These are phyloP conservation scores for Thereva unica DNA, from an alignment of 2,888 invertebrate species.

Conservation along the genomic window DNA sequence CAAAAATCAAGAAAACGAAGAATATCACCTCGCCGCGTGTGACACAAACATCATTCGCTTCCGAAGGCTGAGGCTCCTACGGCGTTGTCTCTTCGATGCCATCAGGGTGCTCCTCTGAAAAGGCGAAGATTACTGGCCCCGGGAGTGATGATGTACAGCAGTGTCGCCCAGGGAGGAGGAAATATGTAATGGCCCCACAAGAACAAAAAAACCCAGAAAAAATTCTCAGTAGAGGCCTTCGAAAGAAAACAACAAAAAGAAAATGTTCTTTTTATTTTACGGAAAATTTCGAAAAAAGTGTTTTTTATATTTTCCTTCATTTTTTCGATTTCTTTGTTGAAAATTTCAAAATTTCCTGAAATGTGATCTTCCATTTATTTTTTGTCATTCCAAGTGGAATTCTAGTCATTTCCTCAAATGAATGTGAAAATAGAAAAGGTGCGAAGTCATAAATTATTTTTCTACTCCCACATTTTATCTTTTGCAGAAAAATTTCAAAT, in stretches of 20 bases:
- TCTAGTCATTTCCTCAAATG: too few relatives aligned
- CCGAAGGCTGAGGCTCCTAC: background rate
- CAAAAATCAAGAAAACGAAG: constrained; percentile 18
- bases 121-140: background rate
- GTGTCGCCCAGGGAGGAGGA: background rate
- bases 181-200: background rate
- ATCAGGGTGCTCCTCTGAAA: too few relatives aligned
- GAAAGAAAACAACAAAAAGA: constrained; percentile 12
- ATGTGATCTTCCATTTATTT: too few relatives aligned
- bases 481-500: too few relatives aligned
- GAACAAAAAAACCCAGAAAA: constrained; percentile 13
- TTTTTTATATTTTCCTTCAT: too few relatives aligned
- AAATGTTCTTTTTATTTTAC: background rate
- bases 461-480: too few relatives aligned
- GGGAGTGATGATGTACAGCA: constrained; percentile 21
- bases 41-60: constrained; percentile 20
- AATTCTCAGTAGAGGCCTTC: constrained; percentile 24
- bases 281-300: too few relatives aligned
- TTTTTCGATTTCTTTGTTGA: too few relatives aligned
- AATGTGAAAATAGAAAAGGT: too few relatives aligned
- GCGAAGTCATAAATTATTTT: too few relatives aligned
- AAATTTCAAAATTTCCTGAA: too few relatives aligned
- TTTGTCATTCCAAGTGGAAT: too few relatives aligned
- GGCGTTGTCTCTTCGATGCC: constrained; percentile 1
- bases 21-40: constrained; percentile 36